Conservation (phyloP, 2,113 vertebrate species). For the Alligator mississippiensis region DNA sequence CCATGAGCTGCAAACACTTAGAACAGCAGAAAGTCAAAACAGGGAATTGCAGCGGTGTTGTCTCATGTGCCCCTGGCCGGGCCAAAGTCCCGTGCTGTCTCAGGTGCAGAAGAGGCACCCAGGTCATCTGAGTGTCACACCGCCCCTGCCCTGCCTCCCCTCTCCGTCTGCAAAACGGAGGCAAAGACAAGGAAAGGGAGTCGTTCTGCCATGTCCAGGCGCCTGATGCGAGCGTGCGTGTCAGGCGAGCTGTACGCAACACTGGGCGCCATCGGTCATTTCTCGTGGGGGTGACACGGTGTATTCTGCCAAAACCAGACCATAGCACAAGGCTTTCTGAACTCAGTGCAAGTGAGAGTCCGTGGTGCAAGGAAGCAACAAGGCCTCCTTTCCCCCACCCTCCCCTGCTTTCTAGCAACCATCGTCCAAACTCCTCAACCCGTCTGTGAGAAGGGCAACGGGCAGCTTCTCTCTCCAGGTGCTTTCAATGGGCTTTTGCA, state of each 20-base stretch:
- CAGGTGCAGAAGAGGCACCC: neutral
- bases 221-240: conserved; percentile 60
- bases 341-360: neutral
- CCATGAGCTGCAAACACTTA: too few relatives aligned
- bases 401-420: neutral
- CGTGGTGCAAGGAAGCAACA: neutral
- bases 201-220: conserved; percentile 32
- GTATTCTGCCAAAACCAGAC: conserved; percentile 59
- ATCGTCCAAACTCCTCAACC: neutral
- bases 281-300: conserved; percentile 64
- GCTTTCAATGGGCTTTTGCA: neutral
- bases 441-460: neutral
- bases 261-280: conserved; percentile 65
- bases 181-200: neutral
- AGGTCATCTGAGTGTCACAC: neutral
- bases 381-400: neutral
- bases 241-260: conserved; percentile 67
- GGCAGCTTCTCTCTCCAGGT: accelerated
- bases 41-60: neutral
- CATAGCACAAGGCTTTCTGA: conserved; percentile 2
- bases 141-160: too few relatives aligned
- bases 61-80: neutral
- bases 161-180: neutral
- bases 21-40: neutral
- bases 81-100: accelerated